phyloP scores from a whole-genome alignment of 2,797 vertebrate genomes.

The Bryconaethiops microstoma region DNA sequence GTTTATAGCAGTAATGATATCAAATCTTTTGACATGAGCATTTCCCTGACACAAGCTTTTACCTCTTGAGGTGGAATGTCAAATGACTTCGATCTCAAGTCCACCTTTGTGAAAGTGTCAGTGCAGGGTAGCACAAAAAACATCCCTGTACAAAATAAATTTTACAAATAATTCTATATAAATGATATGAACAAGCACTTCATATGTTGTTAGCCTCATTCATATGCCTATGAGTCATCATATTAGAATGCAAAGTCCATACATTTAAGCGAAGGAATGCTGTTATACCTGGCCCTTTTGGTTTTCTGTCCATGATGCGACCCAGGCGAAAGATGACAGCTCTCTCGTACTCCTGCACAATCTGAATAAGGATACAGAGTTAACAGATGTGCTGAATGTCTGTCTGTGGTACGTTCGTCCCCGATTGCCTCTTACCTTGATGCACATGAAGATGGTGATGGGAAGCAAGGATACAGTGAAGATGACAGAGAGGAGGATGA shows the following conservation, averaged over 20 bases:
- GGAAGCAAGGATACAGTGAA: constrained; percentile 80
- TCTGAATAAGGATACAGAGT: constrained; percentile 58
- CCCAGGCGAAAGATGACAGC: constrained; percentile 81
- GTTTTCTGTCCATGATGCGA: constrained; percentile 73
- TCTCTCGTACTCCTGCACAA: constrained; percentile 80
- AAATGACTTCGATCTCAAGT: constrained; percentile 78
- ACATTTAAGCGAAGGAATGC: background rate
- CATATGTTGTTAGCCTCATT: background rate
- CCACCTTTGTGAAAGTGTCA: constrained; percentile 76
- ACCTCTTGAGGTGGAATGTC: constrained; percentile 82
- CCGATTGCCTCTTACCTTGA: constrained; percentile 80
- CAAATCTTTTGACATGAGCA: background rate
- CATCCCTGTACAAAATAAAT: constrained; percentile 66
- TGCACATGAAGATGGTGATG: constrained; percentile 80
- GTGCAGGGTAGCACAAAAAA: constrained; percentile 79
- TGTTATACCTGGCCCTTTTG: constrained; percentile 77
- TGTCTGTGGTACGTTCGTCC: background rate
- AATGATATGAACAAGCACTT: background rate
- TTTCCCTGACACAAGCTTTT: background rate
- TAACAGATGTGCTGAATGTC: background rate
- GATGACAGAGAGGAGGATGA: constrained; percentile 80
- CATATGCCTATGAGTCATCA: background rate
- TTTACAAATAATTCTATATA: background rate
- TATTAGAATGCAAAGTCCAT: background rate
- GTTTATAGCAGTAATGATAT: background rate